phyloP scores from a whole-genome alignment of 2,888 invertebrate genomes.

The Cataglyphis rosenhaueri region DNA sequence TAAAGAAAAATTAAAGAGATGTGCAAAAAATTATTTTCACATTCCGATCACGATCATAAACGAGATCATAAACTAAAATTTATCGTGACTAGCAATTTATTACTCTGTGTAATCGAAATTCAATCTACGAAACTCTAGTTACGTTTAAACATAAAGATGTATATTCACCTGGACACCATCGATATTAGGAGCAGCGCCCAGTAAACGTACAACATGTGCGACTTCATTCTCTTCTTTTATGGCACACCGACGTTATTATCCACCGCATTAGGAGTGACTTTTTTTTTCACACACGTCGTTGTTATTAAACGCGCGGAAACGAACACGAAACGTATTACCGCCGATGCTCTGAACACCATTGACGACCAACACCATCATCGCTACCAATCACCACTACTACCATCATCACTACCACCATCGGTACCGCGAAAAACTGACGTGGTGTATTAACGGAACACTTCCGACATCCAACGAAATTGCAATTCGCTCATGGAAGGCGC shows the following conservation, averaged over 20 bases:
- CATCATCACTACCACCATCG: conserved; percentile 38
- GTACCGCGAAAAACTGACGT: conserved; percentile 65
- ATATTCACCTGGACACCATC: conserved; percentile 87
- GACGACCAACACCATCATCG: conserved; percentile 33
- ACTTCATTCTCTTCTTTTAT: conserved; percentile 86
- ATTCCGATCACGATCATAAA: not conserved
- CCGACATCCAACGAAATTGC: conserved; percentile 34
- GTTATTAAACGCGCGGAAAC: conserved; percentile 9
- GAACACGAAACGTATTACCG: not conserved
- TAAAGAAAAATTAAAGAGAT: not conserved
- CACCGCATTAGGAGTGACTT: conserved; percentile 37
- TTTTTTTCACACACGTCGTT: not conserved
- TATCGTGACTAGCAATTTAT: not conserved
- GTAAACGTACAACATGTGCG: conserved; percentile 87
- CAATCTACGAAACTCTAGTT: not conserved
- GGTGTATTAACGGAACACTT: conserved; percentile 61
- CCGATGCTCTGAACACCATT: not conserved
- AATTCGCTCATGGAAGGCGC: not conserved
- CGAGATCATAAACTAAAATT: not conserved
- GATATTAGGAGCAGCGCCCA: conserved; percentile 88
- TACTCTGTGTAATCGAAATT: not conserved
- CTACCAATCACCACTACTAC: conserved; percentile 45
- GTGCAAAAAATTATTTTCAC: not conserved
- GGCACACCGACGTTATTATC: not conserved
- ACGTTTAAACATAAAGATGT: conserved; percentile 52